Evolutionary conservation across 2,888 invertebrate genomes (phyloP), one percentile per base, ranked within the genome.

Genomic region (Limulus polyphemus): DNA sequence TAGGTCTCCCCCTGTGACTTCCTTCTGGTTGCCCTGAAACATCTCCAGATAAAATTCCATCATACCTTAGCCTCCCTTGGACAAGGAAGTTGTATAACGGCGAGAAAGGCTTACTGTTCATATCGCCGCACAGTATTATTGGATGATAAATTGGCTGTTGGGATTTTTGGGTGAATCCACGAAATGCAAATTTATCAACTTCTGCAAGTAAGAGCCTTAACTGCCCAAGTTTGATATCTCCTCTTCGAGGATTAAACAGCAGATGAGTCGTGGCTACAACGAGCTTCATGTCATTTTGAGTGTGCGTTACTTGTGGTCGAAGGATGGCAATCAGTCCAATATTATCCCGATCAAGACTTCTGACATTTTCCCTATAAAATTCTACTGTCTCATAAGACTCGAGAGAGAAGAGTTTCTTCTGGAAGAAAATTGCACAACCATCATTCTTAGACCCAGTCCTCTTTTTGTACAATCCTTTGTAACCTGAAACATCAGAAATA

Each of bases 391-490:
- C 76, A 60, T 83, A 79, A 55, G 85, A 83, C 7, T 84, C 72
- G 60, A 91, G 74, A 55, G 81, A 77, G 70, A 97, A 88, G 61
- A 83, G 78, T 17, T 81, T 77, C 11, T 77, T 75, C 70, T 84
- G 86, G 75, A 84, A 95, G 73, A 90, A 87, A 54, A 94, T 86
- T 0, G 94, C 91, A 76, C 95, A 90, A 0, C 98, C 98, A 77
- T 99, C 98, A 11, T 79, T 79, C 70, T 88, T 83, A 49, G 78
- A 77, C 0, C 88, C 87, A 0, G 92, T 92, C 72, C 90, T 83
- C 75, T 87, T 86, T 76, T 93, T 91, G 75, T 83, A 95, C 5
- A 89, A 74, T 57, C 87, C 85, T 48, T 78, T 76, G 73, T 88
- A 91, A 1, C 90, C 90, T 76, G 78, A 7, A 32, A 32, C 32